Conservation (phyloP, 2,113 vertebrate species). For the Ictalurus punctatus region DNA sequence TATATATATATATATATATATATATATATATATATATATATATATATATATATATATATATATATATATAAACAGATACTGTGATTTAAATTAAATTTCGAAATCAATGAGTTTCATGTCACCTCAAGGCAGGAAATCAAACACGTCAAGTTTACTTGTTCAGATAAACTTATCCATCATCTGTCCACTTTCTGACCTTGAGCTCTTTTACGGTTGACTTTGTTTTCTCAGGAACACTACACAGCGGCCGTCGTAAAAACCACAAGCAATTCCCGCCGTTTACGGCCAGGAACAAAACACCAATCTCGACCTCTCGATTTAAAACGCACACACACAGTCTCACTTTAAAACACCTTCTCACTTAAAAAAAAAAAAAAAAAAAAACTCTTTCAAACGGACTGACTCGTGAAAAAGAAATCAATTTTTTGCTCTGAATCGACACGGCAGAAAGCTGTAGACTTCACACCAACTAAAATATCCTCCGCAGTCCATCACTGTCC, state of each 20-base stretch:
- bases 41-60: too few species aligned
- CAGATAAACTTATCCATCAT: not conserved
- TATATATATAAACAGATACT: too few species aligned
- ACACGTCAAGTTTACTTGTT: not conserved
- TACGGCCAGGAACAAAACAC: conserved; percentile 14
- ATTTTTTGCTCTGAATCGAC: conserved; percentile 21
- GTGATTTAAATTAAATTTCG: too few species aligned
- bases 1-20: too few species aligned
- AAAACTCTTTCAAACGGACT: not conserved
- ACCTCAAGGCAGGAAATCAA: not conserved
- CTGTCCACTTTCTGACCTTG: conserved; percentile 2
- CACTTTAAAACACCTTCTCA: not conserved
- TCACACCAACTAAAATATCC: not conserved
- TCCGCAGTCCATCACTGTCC: not conserved
- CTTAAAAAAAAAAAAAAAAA: not conserved
- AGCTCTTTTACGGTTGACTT: not conserved
- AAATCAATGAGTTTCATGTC: not conserved
- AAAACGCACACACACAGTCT: conserved; percentile 1
- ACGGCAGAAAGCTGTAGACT: conserved; percentile 3
- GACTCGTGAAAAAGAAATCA: conserved; percentile 44
- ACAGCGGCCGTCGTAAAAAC: not conserved
- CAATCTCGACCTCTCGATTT: not conserved
- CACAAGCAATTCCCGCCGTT: not conserved
- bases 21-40: too few species aligned
- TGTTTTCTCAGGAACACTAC: not conserved